Conservation (phyloP, 2,888 invertebrate species). For the Plebejus argus region DNA sequence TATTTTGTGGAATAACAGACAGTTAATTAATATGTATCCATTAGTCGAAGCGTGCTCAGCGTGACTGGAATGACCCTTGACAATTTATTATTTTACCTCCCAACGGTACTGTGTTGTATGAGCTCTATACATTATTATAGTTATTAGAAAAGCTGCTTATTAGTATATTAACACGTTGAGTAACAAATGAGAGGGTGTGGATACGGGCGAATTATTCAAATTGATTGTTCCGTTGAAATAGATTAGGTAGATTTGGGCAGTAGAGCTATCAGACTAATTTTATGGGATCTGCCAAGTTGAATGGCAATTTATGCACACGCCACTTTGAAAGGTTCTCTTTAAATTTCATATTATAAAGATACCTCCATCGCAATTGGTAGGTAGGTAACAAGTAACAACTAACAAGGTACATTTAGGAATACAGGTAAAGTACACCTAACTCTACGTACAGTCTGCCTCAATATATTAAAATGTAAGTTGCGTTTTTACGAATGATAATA, state of each 20-base stretch:
- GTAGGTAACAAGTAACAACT: not conserved
- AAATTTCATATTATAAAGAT: not conserved
- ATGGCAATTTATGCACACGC: slow-evolving; percentile 9
- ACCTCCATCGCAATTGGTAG: not conserved
- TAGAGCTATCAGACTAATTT: not conserved
- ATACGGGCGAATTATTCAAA: not conserved
- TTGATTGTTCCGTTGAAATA: not conserved
- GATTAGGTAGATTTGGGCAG: not conserved
- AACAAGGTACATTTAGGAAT: not conserved
- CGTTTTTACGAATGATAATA: not conserved
- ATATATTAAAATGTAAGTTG: slow-evolving; percentile 9
- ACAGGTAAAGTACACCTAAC: not conserved
- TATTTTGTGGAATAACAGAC: slow-evolving; percentile 21
- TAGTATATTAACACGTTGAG: slow-evolving; percentile 20
- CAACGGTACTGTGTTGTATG: slow-evolving; percentile 9
- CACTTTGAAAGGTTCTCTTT: not conserved
- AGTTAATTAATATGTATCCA: slow-evolving; percentile 24
- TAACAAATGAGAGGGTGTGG: slow-evolving; percentile 2
- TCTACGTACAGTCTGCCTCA: not conserved
- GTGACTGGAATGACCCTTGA: slow-evolving; percentile 26
- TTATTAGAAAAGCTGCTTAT: slow-evolving; percentile 25
- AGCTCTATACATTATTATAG: not conserved
- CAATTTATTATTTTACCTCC: slow-evolving; percentile 26
- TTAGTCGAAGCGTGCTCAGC: slow-evolving; percentile 25
- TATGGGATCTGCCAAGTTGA: slow-evolving; percentile 4